Percentiles rank a stretch among this genome's conserved stretches.
Evolutionary conservation across 2,113 vertebrate genomes (phyloP).

Genomic region (Hippocampus barbouri): DNA sequence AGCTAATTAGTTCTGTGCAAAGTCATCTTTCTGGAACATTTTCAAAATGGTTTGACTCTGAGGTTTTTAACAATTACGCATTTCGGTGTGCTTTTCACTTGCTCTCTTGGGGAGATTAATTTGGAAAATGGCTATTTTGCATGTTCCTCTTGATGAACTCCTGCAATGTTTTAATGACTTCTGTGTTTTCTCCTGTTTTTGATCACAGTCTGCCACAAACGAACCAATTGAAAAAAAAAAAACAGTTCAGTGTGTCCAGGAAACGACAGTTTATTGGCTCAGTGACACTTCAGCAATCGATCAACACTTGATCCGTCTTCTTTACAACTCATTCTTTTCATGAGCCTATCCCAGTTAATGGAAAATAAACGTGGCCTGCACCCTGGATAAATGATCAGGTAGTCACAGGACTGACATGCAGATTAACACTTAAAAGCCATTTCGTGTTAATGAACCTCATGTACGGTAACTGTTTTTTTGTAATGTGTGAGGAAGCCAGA

Average conservation of each 20-base stretch:
- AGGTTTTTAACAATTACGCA: background rate
- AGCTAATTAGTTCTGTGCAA: constrained; percentile 1
- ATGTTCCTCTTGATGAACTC: constrained; percentile 4
- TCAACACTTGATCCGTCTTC: background rate
- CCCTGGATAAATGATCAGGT: background rate
- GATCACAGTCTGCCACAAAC: background rate
- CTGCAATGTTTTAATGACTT: background rate
- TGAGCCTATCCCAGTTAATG: background rate
- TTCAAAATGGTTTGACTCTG: background rate
- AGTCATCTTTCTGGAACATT: background rate
- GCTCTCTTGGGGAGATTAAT: background rate
- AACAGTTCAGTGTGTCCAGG: background rate
- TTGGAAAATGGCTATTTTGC: background rate
- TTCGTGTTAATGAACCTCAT: background rate
- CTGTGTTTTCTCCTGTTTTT: background rate
- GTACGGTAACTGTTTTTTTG: background rate
- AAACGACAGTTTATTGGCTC: background rate
- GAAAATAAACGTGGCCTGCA: background rate
- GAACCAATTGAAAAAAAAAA: background rate
- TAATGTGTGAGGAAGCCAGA: background rate
- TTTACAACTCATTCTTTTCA: background rate
- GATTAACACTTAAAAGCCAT: background rate
- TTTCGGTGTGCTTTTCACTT: background rate
- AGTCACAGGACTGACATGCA: background rate
- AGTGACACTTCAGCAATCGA: background rate